Evolutionary conservation across 2,113 vertebrate genomes (phyloP).

Genomic region (Turdus rufiventris): DNA sequence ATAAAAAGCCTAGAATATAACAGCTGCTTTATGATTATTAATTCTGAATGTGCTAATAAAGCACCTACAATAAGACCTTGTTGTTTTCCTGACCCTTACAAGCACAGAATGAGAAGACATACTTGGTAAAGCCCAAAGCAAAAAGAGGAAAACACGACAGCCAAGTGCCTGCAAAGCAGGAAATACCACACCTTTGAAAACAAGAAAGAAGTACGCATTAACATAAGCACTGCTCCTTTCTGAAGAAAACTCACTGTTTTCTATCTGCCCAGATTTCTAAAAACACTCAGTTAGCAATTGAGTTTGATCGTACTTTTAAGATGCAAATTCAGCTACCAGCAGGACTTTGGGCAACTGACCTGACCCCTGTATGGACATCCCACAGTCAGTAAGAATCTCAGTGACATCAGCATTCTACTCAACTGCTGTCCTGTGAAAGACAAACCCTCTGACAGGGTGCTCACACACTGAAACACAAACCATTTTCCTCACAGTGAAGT

Average conservation of each 20-base stretch:
- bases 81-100: background rate
- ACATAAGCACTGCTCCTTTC: background rate
- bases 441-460: background rate
- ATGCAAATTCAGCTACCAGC: background rate
- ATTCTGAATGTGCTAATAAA: background rate
- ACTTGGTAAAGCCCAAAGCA: background rate
- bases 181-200: constrained; percentile 13
- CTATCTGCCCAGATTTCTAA: background rate
- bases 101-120: background rate
- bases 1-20: background rate
- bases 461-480: background rate
- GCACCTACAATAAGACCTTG: background rate
- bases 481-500: background rate
- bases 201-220: background rate
- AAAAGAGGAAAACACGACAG: background rate
- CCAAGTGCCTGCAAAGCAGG: background rate
- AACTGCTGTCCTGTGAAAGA: background rate
- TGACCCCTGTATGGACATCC: background rate
- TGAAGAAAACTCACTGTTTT: background rate
- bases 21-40: background rate
- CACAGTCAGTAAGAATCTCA: background rate
- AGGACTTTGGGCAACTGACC: background rate
- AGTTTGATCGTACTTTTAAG: background rate
- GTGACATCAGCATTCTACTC: background rate
- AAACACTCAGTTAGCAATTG: background rate